Percentiles rank a stretch among this genome's conserved stretches.
These are phyloP conservation scores for Ophion ventricosus DNA, from an alignment of 2,888 invertebrate species.

Conservation along the genomic window DNA sequence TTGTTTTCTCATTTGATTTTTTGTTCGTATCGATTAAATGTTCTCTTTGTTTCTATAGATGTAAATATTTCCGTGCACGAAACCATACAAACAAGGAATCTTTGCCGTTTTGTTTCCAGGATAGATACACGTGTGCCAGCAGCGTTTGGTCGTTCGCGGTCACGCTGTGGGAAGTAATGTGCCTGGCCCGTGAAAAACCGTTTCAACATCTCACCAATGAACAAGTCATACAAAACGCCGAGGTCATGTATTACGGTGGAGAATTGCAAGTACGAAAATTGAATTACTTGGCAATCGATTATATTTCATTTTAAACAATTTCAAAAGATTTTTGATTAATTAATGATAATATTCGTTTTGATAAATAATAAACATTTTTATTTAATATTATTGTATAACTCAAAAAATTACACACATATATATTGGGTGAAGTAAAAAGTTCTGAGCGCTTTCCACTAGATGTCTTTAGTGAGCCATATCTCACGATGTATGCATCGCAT, in stretches of 20 bases:
- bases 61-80: background rate
- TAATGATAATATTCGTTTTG: background rate
- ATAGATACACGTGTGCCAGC: conserved; percentile 87
- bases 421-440: too few species aligned
- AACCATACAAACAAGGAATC: background rate
- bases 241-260: conserved; percentile 87
- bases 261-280: conserved; percentile 85
- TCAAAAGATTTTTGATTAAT: background rate
- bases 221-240: conserved; percentile 87
- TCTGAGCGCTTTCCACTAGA: too few species aligned
- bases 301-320: conserved; percentile 68
- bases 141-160: conserved; percentile 88
- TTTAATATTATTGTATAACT: too few species aligned
- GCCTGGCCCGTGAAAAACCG: conserved; percentile 86
- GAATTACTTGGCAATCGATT: background rate
- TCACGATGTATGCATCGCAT: too few species aligned
- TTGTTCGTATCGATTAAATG: background rate
- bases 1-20: background rate
- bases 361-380: too few species aligned
- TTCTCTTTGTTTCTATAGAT: background rate
- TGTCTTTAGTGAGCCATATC: too few species aligned
- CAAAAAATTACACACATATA: too few species aligned
- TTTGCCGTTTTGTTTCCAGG: conserved; percentile 82
- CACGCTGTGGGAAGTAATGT: conserved; percentile 87
- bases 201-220: conserved; percentile 86